A percentile compares a stretch with the other conserved stretches of the same genome.
Conservation (phyloP, 2,888 invertebrate species). For the Leistus spinibarbis region DNA sequence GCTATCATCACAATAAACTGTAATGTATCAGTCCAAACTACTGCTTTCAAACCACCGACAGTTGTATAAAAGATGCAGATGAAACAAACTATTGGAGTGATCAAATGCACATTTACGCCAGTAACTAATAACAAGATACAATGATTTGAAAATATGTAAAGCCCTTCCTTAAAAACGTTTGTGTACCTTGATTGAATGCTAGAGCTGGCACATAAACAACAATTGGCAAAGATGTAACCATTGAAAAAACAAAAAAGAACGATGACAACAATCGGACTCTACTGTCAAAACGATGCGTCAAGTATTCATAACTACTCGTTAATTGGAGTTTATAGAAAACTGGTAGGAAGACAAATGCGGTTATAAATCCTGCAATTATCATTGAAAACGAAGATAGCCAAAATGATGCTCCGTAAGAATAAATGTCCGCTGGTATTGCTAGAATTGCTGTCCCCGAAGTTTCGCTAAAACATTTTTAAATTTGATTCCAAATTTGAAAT, state of each 20-base stretch:
- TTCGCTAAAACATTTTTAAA: slow-evolving; percentile 61
- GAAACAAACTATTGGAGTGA: slow-evolving; percentile 69
- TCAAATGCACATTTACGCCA: slow-evolving; percentile 66
- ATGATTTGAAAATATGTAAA: background rate
- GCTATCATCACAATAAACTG: slow-evolving; percentile 51
- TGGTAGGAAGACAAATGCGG: slow-evolving; percentile 55
- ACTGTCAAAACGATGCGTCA: slow-evolving; percentile 65
- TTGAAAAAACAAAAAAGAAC: slow-evolving; percentile 62
- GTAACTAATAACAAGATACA: slow-evolving; percentile 62
- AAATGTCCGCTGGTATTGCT: slow-evolving; percentile 74
- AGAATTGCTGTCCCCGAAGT: slow-evolving; percentile 73
- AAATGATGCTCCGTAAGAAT: slow-evolving; percentile 72
- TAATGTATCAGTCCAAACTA: slow-evolving; percentile 66
- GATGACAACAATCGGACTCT: slow-evolving; percentile 63
- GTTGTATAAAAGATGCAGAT: slow-evolving; percentile 77
- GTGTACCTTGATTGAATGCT: slow-evolving; percentile 66
- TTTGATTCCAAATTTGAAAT: background rate
- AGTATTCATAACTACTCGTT: slow-evolving; percentile 67
- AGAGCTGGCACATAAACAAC: slow-evolving; percentile 69
- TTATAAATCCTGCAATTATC: slow-evolving; percentile 40
- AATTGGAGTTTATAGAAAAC: slow-evolving; percentile 70
- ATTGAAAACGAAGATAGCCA: slow-evolving; percentile 58
- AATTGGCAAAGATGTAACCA: slow-evolving; percentile 63
- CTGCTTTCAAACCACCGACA: slow-evolving; percentile 69
- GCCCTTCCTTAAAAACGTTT: too few relatives aligned